Evolutionary conservation across 2,113 vertebrate species (phyloP).

Genomic region (Pseudois nayaur): DNA sequence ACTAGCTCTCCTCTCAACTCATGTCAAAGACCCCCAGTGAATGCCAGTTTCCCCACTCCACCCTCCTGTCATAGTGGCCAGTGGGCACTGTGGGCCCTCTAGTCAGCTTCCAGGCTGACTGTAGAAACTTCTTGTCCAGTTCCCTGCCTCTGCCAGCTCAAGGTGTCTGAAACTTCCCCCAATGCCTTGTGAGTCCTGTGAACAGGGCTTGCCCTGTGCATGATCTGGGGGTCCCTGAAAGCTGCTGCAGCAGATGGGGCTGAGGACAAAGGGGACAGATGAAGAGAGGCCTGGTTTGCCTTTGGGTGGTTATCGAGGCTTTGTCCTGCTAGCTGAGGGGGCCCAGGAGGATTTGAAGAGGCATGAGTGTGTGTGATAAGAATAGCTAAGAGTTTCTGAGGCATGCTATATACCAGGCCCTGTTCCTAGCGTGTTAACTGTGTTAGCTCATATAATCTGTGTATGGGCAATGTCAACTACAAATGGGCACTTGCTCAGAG

Average conservation of each 20-base stretch:
- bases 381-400: not conserved
- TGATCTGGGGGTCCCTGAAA: no score
- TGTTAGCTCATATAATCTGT: not conserved
- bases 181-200: not conserved
- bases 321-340: not conserved
- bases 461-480: not conserved
- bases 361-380: not conserved
- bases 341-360: not conserved
- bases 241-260: not conserved
- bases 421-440: not conserved
- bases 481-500: not conserved
- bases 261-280: no score
- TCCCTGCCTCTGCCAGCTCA: not conserved
- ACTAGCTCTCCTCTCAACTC: not conserved
- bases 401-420: not conserved
- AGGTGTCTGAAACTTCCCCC: not conserved
- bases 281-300: not conserved
- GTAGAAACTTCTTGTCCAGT: not conserved
- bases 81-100: not conserved
- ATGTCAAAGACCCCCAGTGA: not conserved
- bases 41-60: not conserved
- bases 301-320: not conserved
- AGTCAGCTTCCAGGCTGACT: rapidly evolving
- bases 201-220: not conserved
- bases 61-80: rapidly evolving